Conservation (phyloP, 2,797 vertebrate genomes). For the Malurus leucopterus region DNA sequence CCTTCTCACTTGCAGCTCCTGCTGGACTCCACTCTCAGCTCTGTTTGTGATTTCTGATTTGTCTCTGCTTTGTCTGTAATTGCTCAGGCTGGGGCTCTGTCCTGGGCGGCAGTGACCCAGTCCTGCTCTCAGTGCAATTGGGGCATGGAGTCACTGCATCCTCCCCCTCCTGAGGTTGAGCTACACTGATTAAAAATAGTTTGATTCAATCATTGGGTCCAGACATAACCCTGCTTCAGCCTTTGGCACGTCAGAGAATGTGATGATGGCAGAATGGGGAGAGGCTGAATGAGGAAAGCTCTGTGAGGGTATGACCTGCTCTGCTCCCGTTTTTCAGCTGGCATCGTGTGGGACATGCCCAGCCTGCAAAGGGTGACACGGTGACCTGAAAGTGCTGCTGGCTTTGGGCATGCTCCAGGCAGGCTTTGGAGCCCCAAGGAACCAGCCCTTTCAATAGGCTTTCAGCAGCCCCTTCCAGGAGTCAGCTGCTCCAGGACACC, state of each 20-base stretch:
- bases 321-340: neutral
- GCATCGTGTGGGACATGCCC: neutral
- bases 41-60: neutral
- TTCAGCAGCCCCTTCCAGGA: neutral
- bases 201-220: neutral
- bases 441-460: neutral
- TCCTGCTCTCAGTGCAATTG: fast-evolving
- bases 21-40: neutral
- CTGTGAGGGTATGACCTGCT: neutral
- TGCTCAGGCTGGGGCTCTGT: neutral
- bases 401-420: neutral
- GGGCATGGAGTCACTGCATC: neutral
- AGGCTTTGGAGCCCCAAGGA: neutral
- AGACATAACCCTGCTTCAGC: neutral
- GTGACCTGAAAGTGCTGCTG: neutral
- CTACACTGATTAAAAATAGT: neutral
- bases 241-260: neutral
- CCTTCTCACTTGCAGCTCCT: neutral
- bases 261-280: neutral
- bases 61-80: neutral
- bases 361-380: neutral
- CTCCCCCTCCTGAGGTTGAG: neutral
- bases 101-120: neutral
- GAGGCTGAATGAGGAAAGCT: neutral
- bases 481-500: neutral